Conservation (phyloP, 2,797 vertebrate species). For the Silurus lanzhouensis region DNA sequence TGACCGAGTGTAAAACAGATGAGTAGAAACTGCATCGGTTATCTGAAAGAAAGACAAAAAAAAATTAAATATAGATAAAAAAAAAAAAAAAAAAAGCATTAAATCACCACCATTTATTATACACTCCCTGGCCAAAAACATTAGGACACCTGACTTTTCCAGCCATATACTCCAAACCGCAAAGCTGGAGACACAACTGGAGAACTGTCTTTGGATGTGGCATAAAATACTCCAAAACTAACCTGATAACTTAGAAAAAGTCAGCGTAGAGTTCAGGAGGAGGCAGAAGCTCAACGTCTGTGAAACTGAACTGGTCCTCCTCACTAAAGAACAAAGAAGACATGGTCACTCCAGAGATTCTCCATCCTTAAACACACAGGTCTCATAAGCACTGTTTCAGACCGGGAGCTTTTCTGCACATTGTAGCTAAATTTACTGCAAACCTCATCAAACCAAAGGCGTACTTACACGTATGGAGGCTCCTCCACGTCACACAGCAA, state of each 20-base stretch:
- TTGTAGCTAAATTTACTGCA: neutral
- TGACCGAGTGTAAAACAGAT: neutral
- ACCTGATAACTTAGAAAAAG: slow-evolving; percentile 55
- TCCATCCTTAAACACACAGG: neutral
- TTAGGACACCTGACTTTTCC: no score
- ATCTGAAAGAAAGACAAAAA: neutral
- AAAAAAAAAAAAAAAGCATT: no score
- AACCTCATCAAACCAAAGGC: neutral
- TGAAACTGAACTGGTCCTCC: slow-evolving; percentile 68
- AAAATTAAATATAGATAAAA: no score
- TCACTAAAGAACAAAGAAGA: slow-evolving; percentile 61
- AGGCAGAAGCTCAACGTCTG: slow-evolving; percentile 70
- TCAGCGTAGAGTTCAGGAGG: slow-evolving; percentile 75
- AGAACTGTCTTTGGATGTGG: no score
- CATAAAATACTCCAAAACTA: neutral
- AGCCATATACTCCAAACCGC: no score
- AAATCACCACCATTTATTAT: no score
- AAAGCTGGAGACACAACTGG: no score
- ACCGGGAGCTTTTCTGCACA: neutral
- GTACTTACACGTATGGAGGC: slow-evolving; percentile 65
- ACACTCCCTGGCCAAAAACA: no score
- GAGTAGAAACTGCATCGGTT: neutral
- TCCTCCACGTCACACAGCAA: slow-evolving; percentile 66
- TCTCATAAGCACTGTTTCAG: neutral
- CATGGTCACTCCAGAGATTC: neutral